Conservation (phyloP, 2,113 vertebrate genomes). For the Tor tambroides region DNA sequence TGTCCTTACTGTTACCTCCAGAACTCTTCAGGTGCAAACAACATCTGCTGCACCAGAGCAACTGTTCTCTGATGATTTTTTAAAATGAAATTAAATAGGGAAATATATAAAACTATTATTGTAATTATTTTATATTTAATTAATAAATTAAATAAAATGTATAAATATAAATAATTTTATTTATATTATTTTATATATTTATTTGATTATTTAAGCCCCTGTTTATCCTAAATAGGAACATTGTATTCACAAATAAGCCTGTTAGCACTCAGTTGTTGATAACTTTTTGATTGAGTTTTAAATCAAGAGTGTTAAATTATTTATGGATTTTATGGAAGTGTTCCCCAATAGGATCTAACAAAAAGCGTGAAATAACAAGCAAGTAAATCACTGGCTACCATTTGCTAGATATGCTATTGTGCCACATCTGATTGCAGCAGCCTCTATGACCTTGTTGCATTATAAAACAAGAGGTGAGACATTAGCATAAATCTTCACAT, state of each 20-base stretch:
- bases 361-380: background rate
- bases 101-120: background rate
- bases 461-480: slow-evolving; percentile 58
- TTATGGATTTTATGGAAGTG: background rate
- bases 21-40: background rate
- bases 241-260: background rate
- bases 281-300: background rate
- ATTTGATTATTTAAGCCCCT: background rate
- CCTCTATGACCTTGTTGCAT: slow-evolving; percentile 39
- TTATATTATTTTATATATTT: background rate
- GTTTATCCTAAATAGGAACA: background rate
- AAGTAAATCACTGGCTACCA: background rate
- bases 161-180: background rate
- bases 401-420: background rate
- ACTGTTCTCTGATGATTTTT: background rate
- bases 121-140: background rate
- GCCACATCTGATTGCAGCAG: slow-evolving; percentile 41
- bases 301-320: slow-evolving; percentile 9
- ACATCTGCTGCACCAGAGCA: background rate
- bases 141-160: background rate
- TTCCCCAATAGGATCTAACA: background rate
- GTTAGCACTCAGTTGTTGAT: background rate
- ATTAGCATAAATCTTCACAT: slow-evolving; percentile 69
- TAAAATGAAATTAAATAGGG: background rate
- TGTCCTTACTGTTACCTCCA: background rate